Percentiles rank a stretch among this genome's conserved stretches.
Evolutionary conservation across 35 echinoderm and acorn worm genomes (phyloP).

Genomic region (Acanthaster planci): DNA sequence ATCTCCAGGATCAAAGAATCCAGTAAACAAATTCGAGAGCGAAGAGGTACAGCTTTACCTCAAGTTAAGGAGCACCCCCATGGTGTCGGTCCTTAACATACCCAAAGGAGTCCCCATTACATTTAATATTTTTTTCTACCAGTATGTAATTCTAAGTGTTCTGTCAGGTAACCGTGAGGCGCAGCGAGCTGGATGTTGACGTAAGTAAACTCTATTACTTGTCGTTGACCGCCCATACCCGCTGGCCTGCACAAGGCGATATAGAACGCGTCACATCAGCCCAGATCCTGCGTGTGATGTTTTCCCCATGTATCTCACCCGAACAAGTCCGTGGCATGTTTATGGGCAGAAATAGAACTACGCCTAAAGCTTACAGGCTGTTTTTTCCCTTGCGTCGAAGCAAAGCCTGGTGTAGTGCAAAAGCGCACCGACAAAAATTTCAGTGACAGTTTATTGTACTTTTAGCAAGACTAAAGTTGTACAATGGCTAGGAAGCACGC

Average conservation of each 20-base stretch:
- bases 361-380: not conserved
- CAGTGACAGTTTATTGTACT: too few relatives aligned
- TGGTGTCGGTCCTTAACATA: not conserved
- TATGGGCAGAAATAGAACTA: not conserved
- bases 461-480: too few relatives aligned
- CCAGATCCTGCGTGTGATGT: not conserved
- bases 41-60: too few relatives aligned
- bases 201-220: not conserved
- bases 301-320: too few relatives aligned
- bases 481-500: too few relatives aligned
- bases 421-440: too few relatives aligned
- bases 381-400: too few relatives aligned
- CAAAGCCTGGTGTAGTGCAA: too few relatives aligned
- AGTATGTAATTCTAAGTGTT: conserved; percentile 18
- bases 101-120: not conserved
- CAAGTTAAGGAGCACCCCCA: too few relatives aligned
- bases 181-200: not conserved
- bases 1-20: too few relatives aligned
- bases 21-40: too few relatives aligned
- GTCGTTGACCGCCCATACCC: not conserved
- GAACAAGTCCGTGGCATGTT: not conserved
- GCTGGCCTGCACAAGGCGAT: not conserved
- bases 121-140: not conserved
- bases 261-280: not conserved
- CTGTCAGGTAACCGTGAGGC: not conserved